These are phyloP conservation scores for Paramormyrops kingsleyae DNA, from an alignment of 2,113 vertebrate genomes.

Conservation along the genomic window DNA sequence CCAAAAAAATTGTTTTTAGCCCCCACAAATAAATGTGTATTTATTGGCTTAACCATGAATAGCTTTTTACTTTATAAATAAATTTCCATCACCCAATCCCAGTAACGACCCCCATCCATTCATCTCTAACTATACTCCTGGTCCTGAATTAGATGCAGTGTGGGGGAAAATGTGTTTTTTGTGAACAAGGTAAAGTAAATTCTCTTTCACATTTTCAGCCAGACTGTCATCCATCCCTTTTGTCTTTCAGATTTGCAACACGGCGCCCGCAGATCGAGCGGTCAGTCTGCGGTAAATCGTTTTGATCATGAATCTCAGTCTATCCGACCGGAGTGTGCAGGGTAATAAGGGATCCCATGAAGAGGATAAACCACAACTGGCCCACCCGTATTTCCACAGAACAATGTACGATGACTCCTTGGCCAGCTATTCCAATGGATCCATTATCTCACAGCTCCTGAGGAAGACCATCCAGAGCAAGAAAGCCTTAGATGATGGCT, in stretches of 20 bases:
- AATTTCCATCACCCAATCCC: neutral
- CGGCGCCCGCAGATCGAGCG: neutral
- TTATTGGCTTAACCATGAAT: no score
- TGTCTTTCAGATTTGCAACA: neutral
- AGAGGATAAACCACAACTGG: slow-evolving; percentile 48
- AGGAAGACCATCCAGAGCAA: slow-evolving; percentile 57
- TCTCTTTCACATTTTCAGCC: neutral
- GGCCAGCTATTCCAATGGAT: slow-evolving; percentile 52
- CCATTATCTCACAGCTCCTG: slow-evolving; percentile 69
- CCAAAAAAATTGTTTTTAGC: no score
- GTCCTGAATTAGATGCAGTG: neutral
- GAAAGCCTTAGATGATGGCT: slow-evolving; percentile 54
- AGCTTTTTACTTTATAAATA: neutral
- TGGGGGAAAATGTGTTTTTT: neutral
- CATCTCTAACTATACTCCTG: neutral
- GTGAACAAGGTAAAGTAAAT: neutral
- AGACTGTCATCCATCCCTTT: neutral
- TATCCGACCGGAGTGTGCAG: slow-evolving; percentile 53
- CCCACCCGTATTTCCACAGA: slow-evolving; percentile 58
- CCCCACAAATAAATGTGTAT: no score
- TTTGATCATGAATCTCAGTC: slow-evolving; percentile 54
- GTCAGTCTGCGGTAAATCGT: neutral
- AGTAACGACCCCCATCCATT: neutral
- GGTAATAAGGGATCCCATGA: slow-evolving; percentile 46
- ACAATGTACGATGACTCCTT: slow-evolving; percentile 55